Base-by-base conservation (phyloP, 2,797 vertebrate genomes). In the Sardinella longiceps region DNA sequence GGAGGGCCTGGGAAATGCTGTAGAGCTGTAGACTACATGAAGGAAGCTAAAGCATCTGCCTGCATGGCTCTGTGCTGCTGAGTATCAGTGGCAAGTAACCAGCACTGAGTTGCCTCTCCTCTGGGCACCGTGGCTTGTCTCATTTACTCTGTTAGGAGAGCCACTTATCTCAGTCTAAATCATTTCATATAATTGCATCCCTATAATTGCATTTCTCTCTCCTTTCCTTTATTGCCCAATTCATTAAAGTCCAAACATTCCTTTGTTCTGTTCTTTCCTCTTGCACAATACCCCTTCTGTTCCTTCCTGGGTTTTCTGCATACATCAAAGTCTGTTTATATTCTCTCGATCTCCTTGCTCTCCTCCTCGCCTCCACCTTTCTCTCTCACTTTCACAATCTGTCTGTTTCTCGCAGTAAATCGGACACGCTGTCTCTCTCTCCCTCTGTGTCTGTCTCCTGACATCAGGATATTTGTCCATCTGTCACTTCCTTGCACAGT, bases 21-120 rank as follows among this genome's bases (percentile, higher is more conserved):
- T 2, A n/a, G 23, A 10, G 56, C n/a, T n/a, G n/a, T n/a, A n/a
- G n/a, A n/a, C n/a, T 1, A 12, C 33, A 12, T 33, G 33, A 33
- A 15, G 70, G 4, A 85, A 87, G 84, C 18, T n/a, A 82, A 66
- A 87, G 63, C 53, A 80, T 82, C 74, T 51, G 3, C 85, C 83
- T n/a, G n/a, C n/a, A n/a, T 37, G 15, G 37, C 5, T 77, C 83
- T 86, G 74, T 84, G 82, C 84, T n/a, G n/a, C n/a, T 83, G 66
- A 82, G 84, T 7, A 37, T 53, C 48, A 81, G 80, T 85, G 82
- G 56, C 66, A 80, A 15, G 51, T 82, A 83, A 87, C 77, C 50
- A 84, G 81, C 46, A 48, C 45, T 7, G 70, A 60, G 43, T 82
- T 84, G 85, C 83, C 39, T 81, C 48, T 63, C 80, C 74, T 77